Evolutionary conservation across 2,113 vertebrate species (phyloP).

Genomic region (Nycticorax nycticorax): DNA sequence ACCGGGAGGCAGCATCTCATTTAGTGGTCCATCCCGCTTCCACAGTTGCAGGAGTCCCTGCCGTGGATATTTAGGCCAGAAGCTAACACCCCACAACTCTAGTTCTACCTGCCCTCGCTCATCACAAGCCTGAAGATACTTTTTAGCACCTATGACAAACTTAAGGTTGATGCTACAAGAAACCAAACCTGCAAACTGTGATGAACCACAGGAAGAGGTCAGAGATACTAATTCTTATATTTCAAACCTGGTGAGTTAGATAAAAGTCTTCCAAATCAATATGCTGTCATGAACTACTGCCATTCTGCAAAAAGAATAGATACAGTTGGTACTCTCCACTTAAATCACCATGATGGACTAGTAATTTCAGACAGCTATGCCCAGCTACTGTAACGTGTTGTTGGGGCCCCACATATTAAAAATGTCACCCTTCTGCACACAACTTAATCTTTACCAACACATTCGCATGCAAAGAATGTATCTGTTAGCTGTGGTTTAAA

Average conservation of each 20-base stretch:
- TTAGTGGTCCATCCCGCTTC: not conserved
- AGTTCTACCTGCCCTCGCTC: not conserved
- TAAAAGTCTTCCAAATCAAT: not conserved
- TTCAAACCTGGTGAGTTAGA: not conserved
- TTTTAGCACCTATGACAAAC: not conserved
- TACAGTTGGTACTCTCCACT: not conserved
- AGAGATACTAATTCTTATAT: not conserved
- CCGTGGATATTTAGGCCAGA: not conserved
- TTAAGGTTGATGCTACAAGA: not conserved
- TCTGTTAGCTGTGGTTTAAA: not conserved
- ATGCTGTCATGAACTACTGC: not conserved
- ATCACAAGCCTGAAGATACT: not conserved
- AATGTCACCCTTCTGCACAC: not conserved
- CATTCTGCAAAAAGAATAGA: not conserved
- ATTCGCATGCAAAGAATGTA: not conserved
- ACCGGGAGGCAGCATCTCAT: not conserved
- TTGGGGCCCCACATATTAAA: not conserved
- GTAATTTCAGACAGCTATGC: not conserved
- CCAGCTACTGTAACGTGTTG: not conserved
- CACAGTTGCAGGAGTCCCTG: not conserved
- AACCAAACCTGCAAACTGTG: not conserved
- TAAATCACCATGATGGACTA: not conserved
- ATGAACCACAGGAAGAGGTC: not conserved
- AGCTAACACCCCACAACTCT: not conserved
- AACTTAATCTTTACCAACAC: not conserved